These are phyloP conservation scores for Channa argus DNA, from an alignment of 2,113 vertebrate genomes.

Conservation along the genomic window DNA sequence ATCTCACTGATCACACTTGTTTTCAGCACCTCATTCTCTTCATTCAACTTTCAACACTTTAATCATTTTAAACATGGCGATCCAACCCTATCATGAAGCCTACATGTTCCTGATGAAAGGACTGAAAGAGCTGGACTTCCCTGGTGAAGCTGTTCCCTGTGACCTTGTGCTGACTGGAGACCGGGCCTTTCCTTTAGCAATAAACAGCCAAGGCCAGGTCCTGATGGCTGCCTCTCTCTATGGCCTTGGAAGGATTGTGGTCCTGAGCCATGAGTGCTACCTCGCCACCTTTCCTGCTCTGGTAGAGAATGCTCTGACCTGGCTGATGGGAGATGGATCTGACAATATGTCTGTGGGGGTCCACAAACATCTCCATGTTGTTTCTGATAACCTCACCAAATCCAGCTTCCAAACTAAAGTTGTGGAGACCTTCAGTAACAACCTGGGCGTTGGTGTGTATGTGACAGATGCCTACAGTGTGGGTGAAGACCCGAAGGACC, in stretches of 20 bases:
- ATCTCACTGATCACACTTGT: neutral
- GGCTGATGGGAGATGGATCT: slow-evolving; percentile 83
- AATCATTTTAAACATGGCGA: slow-evolving; percentile 38
- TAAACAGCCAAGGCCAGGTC: slow-evolving; percentile 79
- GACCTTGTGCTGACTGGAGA: slow-evolving; percentile 80
- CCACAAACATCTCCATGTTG: slow-evolving; percentile 64
- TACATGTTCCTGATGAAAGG: slow-evolving; percentile 76
- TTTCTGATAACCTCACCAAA: slow-evolving; percentile 79
- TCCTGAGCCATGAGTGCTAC: slow-evolving; percentile 87
- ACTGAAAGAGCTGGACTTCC: slow-evolving; percentile 73
- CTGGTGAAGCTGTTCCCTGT: slow-evolving; percentile 50
- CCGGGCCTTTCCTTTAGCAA: slow-evolving; percentile 80
- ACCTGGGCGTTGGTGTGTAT: slow-evolving; percentile 81
- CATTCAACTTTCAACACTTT: neutral
- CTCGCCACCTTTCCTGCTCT: slow-evolving; percentile 81
- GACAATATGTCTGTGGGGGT: slow-evolving; percentile 78
- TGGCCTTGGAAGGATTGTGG: slow-evolving; percentile 87
- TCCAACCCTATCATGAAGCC: slow-evolving; percentile 34
- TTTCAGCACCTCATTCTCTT: neutral
- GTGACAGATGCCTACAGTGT: slow-evolving; percentile 85
- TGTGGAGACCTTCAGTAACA: slow-evolving; percentile 62
- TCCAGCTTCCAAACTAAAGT: slow-evolving; percentile 58
- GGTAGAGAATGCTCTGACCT: slow-evolving; percentile 86
- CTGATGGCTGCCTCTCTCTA: slow-evolving; percentile 84
- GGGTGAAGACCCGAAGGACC: slow-evolving; percentile 55